Evolutionary conservation across 2,797 vertebrate genomes (phyloP).

Genomic region (Diplodus sargus): DNA sequence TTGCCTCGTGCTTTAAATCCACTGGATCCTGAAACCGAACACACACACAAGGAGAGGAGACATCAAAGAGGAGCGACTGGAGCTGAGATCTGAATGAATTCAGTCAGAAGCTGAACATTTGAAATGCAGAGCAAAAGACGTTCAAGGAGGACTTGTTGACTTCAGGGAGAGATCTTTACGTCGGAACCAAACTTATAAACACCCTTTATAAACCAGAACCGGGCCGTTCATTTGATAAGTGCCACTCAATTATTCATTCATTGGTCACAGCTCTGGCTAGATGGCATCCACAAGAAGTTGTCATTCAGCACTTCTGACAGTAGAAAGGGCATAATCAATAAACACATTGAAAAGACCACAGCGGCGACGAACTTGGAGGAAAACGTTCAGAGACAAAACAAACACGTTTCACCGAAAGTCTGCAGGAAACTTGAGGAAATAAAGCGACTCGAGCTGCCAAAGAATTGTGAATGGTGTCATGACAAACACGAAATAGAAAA

Average conservation of each 20-base stretch:
- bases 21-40: conserved; percentile 86
- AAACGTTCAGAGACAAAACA: neutral
- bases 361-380: neutral
- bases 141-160: conserved; percentile 4
- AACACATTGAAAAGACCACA: neutral
- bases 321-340: neutral
- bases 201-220: neutral
- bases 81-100: conserved; percentile 18
- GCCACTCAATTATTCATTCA: too few relatives aligned
- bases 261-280: too few relatives aligned
- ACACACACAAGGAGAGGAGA: conserved; percentile 23
- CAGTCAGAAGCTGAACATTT: conserved; percentile 2
- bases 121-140: conserved; percentile 1
- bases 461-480: conserved; percentile 22
- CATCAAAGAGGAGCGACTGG: conserved; percentile 41
- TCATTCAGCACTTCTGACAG: neutral
- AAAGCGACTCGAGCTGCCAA: neutral
- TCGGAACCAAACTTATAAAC: neutral
- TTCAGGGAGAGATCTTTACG: neutral
- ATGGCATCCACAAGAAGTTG: neutral
- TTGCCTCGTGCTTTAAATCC: conserved; percentile 93
- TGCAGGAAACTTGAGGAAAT: conserved; percentile 1
- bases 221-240: too few relatives aligned
- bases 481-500: conserved; percentile 45
- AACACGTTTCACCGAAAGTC: conserved; percentile 12